Evolutionary conservation across 23 tunicate species (phyloP).

Genomic region (Clavelina lepadiformis): DNA sequence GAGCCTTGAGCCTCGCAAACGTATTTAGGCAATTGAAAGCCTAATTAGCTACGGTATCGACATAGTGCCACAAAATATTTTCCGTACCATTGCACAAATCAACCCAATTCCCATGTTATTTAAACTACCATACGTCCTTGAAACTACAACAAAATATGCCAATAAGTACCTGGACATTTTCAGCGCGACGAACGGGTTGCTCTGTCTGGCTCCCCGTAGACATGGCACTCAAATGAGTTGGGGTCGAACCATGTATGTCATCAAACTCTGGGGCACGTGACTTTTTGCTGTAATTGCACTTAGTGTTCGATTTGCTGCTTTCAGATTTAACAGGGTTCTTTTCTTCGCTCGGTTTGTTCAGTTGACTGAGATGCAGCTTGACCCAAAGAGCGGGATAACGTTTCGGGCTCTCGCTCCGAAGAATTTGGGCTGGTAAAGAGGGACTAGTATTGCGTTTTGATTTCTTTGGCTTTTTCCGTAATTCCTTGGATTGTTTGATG

Average conservation of each 20-base stretch:
- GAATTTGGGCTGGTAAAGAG: no score
- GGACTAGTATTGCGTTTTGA: no score
- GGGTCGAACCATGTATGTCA: background rate
- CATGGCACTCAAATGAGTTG: constrained; percentile 3
- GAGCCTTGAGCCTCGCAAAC: no score
- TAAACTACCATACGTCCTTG: no score
- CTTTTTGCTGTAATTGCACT: no score
- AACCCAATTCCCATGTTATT: no score
- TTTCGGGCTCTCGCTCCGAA: background rate
- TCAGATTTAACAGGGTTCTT: background rate
- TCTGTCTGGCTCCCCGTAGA: constrained; percentile 66
- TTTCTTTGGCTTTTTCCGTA: no score
- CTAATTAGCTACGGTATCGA: no score
- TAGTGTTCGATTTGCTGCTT: background rate
- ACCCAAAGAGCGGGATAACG: constrained; percentile 30
- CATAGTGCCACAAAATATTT: background rate
- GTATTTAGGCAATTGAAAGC: no score
- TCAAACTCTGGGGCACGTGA: background rate
- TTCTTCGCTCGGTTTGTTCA: background rate
- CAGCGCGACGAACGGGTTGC: constrained; percentile 37
- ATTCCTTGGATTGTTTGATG: no score
- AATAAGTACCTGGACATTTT: constrained; percentile 39
- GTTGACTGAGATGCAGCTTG: background rate
- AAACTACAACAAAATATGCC: no score
- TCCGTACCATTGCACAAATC: background rate